These are phyloP conservation scores for Corythaeola cristata DNA, from an alignment of 2,113 vertebrate genomes.

Conservation along the genomic window DNA sequence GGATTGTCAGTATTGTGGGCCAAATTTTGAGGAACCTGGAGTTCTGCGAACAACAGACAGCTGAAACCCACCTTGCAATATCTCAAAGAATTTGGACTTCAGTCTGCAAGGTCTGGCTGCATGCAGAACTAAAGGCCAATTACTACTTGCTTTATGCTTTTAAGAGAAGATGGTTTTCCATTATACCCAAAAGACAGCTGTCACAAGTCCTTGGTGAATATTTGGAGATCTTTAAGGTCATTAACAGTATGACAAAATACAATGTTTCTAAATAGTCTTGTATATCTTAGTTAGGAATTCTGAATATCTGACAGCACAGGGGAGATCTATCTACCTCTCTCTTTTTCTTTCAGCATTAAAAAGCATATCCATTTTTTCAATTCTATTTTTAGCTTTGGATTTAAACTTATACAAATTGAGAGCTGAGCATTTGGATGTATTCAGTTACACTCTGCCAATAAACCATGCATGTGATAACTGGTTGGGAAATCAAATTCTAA, in stretches of 20 bases:
- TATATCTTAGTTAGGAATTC: background rate
- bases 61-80: background rate
- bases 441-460: background rate
- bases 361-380: background rate
- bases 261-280: background rate
- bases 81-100: background rate
- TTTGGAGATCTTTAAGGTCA: background rate
- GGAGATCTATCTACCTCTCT: background rate
- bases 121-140: background rate
- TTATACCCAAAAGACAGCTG: background rate
- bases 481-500: constrained; percentile 34
- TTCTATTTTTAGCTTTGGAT: background rate
- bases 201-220: background rate
- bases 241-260: background rate
- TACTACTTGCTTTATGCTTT: background rate
- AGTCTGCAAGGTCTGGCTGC: background rate
- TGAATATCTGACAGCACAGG: background rate
- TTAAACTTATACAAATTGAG: background rate
- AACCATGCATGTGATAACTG: background rate
- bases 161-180: background rate
- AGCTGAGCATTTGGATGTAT: background rate
- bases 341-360: background rate
- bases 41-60: background rate
- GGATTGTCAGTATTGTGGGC: background rate
- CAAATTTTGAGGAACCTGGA: background rate